A percentile compares a stretch with the other conserved stretches of the same genome.
Conservation (phyloP, 1,140 invertebrate species). For the Gonatopus flavifemur region DNA sequence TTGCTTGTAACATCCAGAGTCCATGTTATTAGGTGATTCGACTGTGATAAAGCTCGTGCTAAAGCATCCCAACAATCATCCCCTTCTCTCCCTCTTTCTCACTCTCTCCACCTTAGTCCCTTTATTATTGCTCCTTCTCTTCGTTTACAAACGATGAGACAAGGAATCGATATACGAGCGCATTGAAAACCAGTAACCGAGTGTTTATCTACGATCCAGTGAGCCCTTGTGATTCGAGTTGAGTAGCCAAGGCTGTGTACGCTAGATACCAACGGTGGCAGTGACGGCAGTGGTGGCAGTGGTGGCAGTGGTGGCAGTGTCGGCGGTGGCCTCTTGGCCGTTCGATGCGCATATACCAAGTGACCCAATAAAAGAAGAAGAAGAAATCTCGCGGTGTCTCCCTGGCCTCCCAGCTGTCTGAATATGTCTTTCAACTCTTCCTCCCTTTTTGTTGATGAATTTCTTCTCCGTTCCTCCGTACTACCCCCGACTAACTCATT, state of each 20-base stretch:
- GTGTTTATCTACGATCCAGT: conserved; percentile 34
- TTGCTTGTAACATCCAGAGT: no score
- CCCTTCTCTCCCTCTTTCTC: background rate
- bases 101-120: background rate
- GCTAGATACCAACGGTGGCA: no score
- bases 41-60: no score
- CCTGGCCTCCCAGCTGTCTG: no score
- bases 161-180: conserved; percentile 27
- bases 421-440: no score
- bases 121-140: background rate
- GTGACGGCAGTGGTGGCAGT: no score
- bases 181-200: conserved; percentile 24
- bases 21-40: no score
- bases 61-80: background rate
- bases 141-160: conserved; percentile 9
- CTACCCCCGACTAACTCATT: background rate
- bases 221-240: conserved; percentile 32
- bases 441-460: no score
- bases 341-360: conserved; percentile 32
- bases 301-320: no score
- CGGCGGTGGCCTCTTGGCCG: conserved; percentile 29
- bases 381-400: no score
- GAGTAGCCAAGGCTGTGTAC: conserved; percentile 27
- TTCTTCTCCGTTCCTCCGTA: background rate
- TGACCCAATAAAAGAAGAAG: conserved; percentile 31